Conservation (phyloP, 2,888 invertebrate species). For the Brachypalpus laphriformis region DNA sequence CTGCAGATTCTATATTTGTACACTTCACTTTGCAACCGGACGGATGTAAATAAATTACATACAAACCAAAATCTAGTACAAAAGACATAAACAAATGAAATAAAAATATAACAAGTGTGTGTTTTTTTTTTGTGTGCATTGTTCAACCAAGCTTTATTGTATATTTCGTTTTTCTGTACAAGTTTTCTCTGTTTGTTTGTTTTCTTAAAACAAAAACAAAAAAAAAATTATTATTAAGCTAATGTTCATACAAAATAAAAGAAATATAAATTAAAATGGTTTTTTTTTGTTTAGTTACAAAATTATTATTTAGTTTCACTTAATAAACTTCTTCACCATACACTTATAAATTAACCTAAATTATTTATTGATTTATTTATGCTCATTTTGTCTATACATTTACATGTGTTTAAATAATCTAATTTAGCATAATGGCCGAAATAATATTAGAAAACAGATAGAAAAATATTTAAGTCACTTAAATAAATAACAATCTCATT, state of each 20-base stretch:
- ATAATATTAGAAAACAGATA: background rate
- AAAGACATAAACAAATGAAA: background rate
- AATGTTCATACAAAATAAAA: conserved; percentile 8
- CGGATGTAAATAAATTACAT: conserved; percentile 1
- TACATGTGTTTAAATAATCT: conserved; percentile 7
- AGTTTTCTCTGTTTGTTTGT: conserved; percentile 3
- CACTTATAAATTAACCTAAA: conserved; percentile 23
- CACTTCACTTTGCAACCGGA: background rate
- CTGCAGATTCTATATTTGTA: background rate
- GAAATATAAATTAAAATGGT: background rate
- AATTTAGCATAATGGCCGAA: conserved; percentile 61
- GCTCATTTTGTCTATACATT: conserved; percentile 44
- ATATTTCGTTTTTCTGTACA: conserved; percentile 19
- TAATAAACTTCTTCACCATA: background rate
- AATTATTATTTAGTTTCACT: conserved; percentile 13
- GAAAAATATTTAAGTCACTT: background rate
- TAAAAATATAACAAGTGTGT: conserved; percentile 11
- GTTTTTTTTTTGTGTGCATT: conserved; percentile 30
- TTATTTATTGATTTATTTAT: conserved; percentile 32
- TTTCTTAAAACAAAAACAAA: conserved; percentile 17
- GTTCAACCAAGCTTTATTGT: conserved; percentile 54
- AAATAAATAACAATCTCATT: conserved; percentile 42
- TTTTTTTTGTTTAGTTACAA: conserved; percentile 17
- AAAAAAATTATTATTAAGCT: background rate
- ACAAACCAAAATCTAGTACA: background rate